Conservation (phyloP, 2,797 vertebrate species). For the Spinibarbus caldwelli region DNA sequence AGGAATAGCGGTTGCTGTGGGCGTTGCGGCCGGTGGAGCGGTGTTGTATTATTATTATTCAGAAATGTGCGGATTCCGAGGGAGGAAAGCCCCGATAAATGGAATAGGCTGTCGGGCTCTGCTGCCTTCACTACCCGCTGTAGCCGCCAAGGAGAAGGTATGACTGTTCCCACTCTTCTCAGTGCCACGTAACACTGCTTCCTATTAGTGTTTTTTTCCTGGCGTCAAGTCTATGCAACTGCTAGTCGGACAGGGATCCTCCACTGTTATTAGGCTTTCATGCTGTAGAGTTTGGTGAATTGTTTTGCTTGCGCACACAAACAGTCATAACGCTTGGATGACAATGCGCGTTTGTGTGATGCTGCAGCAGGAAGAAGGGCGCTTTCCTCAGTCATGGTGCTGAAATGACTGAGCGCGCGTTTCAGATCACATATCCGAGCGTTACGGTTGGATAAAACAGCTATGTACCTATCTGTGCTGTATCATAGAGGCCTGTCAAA, state of each 20-base stretch:
- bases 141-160: conserved; percentile 80
- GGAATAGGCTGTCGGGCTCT: conserved; percentile 62
- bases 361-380: conserved; percentile 59
- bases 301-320: conserved; percentile 20
- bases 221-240: not conserved
- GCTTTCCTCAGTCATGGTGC: conserved; percentile 78
- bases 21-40: conserved; percentile 73
- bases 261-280: not conserved
- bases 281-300: not conserved
- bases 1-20: conserved; percentile 65
- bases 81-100: conserved; percentile 59
- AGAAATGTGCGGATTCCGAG: conserved; percentile 59
- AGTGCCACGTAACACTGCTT: conserved; percentile 17
- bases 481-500: conserved; percentile 30
- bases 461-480: conserved; percentile 14
- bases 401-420: conserved; percentile 66
- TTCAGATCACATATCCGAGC: conserved; percentile 5
- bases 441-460: conserved; percentile 17
- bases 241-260: not conserved
- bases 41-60: conserved; percentile 70
- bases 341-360: conserved; percentile 22
- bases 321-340: conserved; percentile 59
- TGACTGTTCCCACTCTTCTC: conserved; percentile 39
- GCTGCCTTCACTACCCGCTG: conserved; percentile 71
- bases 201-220: conserved; percentile 13